Conservation (phyloP, 2,797 vertebrate genomes). For the Ptychadena robeensis region DNA sequence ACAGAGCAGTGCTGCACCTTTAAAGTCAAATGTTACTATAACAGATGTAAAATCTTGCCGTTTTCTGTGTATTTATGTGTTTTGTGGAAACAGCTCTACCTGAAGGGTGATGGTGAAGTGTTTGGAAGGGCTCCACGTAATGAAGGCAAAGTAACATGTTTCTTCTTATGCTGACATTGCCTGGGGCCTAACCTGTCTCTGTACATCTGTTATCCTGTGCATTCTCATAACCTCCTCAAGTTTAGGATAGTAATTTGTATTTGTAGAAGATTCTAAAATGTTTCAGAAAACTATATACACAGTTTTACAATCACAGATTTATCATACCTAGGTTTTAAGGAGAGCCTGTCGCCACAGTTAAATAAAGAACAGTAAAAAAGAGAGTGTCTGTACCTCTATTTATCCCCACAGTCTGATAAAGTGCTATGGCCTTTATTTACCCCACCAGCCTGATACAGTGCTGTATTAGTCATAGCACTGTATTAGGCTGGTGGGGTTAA, state of each 20-base stretch:
- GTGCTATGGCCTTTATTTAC: too few species aligned
- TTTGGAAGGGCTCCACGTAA: slow-evolving; percentile 19
- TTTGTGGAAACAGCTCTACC: slow-evolving; percentile 32
- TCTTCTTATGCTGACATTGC: slow-evolving; percentile 26
- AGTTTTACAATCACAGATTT: neutral
- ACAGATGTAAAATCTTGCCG: neutral
- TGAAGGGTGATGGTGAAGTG: slow-evolving; percentile 33
- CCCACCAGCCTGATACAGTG: too few species aligned
- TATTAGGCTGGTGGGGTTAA: too few species aligned
- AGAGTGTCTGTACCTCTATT: too few species aligned
- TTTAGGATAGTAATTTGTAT: slow-evolving; percentile 1
- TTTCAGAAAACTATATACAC: neutral
- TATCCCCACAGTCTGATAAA: too few species aligned
- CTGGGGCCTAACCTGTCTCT: slow-evolving; percentile 27
- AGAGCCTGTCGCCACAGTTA: neutral
- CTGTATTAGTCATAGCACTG: too few species aligned
- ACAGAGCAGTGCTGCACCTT: neutral
- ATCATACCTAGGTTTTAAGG: neutral
- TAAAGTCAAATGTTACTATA: neutral
- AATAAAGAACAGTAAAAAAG: too few species aligned
- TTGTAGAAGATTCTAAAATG: neutral
- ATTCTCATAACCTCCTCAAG: slow-evolving; percentile 2
- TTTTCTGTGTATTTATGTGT: slow-evolving; percentile 7
- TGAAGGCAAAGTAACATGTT: slow-evolving; percentile 35
- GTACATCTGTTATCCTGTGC: slow-evolving; percentile 32